Evolutionary conservation across 2,113 vertebrate species (phyloP), one percentile per base, ranked within the genome.

Genomic region (Tricholaema leucomelas): DNA sequence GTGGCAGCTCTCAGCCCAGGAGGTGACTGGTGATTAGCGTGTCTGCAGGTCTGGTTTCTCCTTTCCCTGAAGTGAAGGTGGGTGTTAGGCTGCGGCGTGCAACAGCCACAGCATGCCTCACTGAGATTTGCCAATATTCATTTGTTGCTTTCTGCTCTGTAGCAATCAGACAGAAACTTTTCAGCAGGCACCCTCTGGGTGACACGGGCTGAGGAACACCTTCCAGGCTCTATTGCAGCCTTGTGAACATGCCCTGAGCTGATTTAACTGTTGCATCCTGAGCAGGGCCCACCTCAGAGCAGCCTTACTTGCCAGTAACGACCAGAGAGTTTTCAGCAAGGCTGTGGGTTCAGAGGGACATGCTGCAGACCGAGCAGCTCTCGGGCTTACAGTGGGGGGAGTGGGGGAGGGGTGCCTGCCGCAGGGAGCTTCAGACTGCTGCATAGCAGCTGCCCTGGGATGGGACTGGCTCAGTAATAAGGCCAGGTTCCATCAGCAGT

Each of bases 41-140:
- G 88, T 87, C 84, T 92, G 85, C 48, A 91, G 86, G 60, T 92
- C 87, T 95, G 90, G 74, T 84, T 91, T 95, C 76, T 88, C 55
- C 63, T 94, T 93, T 81, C 81, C 76, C 90, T 94, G 77, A 46
- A 72, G 66, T 79, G 83, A 79, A 90, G 93, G 84, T 87, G 86
- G 91, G 88, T 6, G 77, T 94, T 75, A 81, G 84, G 8, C 52
- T 79, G 33, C 78, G n/a, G 31, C 33, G 67, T 87, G 75, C 46
- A 86, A 85, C 56, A 67, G 23, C 15, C 31, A 38, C 71, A 64
- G 46, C 35, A 40, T 44, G 44, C 74, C 56, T 91, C 87, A 83
- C 79, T 15, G 9, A 48, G 81, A 74, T 93, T 87, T 92, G 85
- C 79, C 87, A 93, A 66, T 67, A 85, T 14, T 58, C 36, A 38